A percentile compares a stretch with the other conserved stretches of the same genome.
phyloP scores from a whole-genome alignment of 2,797 vertebrate species.

The Falco cherrug region DNA sequence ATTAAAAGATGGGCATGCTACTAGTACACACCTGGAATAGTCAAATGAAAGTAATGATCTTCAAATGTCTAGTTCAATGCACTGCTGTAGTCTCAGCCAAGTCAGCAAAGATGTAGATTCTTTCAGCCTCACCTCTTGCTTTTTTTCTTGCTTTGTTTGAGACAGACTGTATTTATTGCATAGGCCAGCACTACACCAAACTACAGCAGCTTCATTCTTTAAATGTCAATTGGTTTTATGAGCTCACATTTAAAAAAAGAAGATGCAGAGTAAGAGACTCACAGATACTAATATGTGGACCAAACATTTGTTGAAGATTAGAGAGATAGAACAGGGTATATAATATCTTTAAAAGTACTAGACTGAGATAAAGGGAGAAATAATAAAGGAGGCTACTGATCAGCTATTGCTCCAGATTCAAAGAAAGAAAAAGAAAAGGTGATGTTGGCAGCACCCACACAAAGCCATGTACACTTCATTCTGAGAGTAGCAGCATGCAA shows the following conservation, averaged over 20 bases:
- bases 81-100: background rate
- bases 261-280: conserved; percentile 10
- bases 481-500: background rate
- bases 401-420: background rate
- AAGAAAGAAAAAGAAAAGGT: background rate
- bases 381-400: background rate
- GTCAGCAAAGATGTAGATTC: conserved; percentile 26
- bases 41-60: background rate
- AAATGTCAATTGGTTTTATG: conserved; percentile 43
- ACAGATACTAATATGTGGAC: background rate
- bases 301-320: conserved; percentile 8
- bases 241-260: conserved; percentile 38
- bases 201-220: background rate
- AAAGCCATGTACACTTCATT: background rate
- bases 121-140: background rate
- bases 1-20: background rate
- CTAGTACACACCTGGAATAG: background rate
- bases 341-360: background rate
- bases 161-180: conserved; percentile 31
- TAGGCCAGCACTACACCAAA: background rate
- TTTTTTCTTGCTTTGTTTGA: background rate
- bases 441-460: background rate
- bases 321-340: background rate
- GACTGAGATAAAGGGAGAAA: background rate
- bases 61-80: background rate